A percentile compares a stretch with the other conserved stretches of the same genome.
phyloP scores from a whole-genome alignment of 2,797 vertebrate genomes.

The Erithacus rubecula region DNA sequence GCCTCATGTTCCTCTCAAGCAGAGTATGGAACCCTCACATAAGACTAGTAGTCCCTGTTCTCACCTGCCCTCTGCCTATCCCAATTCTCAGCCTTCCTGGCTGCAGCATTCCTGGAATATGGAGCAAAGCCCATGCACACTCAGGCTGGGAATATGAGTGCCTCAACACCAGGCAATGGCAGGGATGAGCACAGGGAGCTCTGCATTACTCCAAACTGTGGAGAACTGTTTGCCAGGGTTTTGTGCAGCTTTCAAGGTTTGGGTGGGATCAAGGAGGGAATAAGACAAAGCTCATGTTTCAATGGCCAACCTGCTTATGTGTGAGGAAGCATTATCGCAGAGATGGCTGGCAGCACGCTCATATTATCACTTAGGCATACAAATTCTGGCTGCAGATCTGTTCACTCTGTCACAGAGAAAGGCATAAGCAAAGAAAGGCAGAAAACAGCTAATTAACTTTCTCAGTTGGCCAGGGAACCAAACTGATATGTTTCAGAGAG shows the following conservation, averaged over 20 bases:
- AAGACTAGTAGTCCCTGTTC: background rate
- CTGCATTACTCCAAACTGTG: accelerated
- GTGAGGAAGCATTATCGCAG: background rate
- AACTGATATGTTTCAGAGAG: background rate
- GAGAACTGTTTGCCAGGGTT: background rate
- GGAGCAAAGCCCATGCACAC: accelerated
- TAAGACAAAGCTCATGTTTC: background rate
- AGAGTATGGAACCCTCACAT: background rate
- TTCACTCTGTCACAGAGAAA: background rate
- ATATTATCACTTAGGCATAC: background rate
- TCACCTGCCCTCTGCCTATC: background rate
- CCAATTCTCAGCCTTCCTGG: background rate
- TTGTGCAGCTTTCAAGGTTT: background rate
- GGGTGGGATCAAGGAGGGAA: background rate
- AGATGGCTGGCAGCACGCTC: background rate
- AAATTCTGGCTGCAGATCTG: background rate
- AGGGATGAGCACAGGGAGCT: background rate
- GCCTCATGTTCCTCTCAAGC: background rate
- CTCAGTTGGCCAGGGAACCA: background rate
- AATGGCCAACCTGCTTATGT: accelerated
- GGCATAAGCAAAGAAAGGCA: background rate
- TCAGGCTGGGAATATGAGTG: accelerated
- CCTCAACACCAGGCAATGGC: accelerated
- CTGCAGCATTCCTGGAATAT: background rate
- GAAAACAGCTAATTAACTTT: slow-evolving; percentile 30